phyloP scores from a whole-genome alignment of 2,888 invertebrate genomes.

The Chrysina gloriosa region DNA sequence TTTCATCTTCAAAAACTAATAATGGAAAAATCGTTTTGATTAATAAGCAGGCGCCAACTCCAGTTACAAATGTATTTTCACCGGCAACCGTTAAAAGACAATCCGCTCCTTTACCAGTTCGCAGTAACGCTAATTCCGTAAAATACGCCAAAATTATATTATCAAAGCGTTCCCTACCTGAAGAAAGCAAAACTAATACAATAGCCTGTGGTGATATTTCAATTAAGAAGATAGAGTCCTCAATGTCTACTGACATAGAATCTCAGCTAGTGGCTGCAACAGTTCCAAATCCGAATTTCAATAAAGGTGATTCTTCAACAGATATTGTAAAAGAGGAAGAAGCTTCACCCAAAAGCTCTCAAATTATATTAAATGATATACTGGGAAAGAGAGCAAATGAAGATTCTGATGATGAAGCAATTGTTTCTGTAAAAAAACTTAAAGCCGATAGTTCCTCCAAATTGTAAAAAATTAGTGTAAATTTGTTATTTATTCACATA shows the following conservation, averaged over 20 bases:
- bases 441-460: neutral
- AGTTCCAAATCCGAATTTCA: slow-evolving; percentile 55
- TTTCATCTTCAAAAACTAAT: slow-evolving; percentile 39
- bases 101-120: slow-evolving; percentile 43
- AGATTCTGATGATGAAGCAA: neutral
- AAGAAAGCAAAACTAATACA: slow-evolving; percentile 46
- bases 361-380: slow-evolving; percentile 9
- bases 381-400: neutral
- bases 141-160: slow-evolving; percentile 69
- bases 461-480: neutral
- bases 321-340: slow-evolving; percentile 1
- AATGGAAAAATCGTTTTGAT: slow-evolving; percentile 51
- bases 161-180: slow-evolving; percentile 61
- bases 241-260: slow-evolving; percentile 58
- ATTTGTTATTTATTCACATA: neutral
- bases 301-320: slow-evolving; percentile 46
- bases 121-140: slow-evolving; percentile 47
- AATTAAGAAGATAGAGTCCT: slow-evolving; percentile 51
- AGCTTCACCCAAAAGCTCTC: neutral
- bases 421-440: neutral
- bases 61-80: slow-evolving; percentile 42
- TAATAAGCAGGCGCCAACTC: slow-evolving; percentile 49
- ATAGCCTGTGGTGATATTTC: slow-evolving; percentile 54
- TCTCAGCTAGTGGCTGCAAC: slow-evolving; percentile 60
- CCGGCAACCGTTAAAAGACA: slow-evolving; percentile 47